phyloP scores from a whole-genome alignment of 2,113 vertebrate genomes.

The Pelmatolapia mariae region DNA sequence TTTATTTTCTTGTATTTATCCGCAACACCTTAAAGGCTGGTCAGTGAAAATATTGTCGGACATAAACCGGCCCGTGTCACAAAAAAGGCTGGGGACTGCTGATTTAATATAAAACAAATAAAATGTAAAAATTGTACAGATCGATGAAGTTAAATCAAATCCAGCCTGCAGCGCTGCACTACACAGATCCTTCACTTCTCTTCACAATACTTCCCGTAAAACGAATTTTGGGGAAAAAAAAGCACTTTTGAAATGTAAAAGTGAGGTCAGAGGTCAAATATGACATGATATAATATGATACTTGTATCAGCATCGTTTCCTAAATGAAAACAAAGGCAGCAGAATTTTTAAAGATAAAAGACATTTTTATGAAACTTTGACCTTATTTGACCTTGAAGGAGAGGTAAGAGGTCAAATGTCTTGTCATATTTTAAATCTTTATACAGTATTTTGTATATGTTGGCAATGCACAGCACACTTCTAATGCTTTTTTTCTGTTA shows the following conservation, averaged over 20 bases:
- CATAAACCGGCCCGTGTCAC: not conserved
- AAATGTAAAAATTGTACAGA: not conserved
- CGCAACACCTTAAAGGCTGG: not conserved
- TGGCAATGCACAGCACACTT: not conserved
- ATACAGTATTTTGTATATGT: not conserved
- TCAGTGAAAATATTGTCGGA: not conserved
- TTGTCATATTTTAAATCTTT: not conserved
- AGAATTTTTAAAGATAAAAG: not conserved
- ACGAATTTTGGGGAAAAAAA: rapidly evolving
- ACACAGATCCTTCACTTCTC: not conserved
- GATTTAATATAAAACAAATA: not conserved
- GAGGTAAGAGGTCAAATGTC: not conserved
- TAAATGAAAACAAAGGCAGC: not conserved
- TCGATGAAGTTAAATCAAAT: not conserved
- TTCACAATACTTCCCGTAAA: not conserved
- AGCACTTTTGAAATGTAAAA: not conserved
- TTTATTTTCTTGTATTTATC: not conserved
- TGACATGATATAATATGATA: not conserved
- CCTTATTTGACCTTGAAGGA: not conserved
- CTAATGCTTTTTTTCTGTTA: not conserved
- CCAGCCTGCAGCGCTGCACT: not conserved
- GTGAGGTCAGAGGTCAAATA: not conserved
- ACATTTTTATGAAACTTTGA: not conserved
- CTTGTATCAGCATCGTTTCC: not conserved
- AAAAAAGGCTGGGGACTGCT: not conserved